These are phyloP conservation scores for Monoplex corrugatus DNA, from an alignment of 2,888 invertebrate genomes.

Conservation along the genomic window DNA sequence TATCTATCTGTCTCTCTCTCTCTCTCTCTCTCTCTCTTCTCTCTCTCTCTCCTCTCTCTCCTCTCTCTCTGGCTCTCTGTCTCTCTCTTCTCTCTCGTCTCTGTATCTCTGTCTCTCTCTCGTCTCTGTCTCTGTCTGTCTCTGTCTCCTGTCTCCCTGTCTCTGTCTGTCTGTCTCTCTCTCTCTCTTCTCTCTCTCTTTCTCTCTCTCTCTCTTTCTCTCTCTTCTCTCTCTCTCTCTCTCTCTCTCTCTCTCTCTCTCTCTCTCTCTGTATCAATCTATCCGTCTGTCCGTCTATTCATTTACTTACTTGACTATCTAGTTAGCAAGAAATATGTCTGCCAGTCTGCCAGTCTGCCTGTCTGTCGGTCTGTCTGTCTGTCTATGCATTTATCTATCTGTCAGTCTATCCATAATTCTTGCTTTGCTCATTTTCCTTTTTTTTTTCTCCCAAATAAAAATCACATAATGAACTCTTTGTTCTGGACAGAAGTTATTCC, in stretches of 20 bases:
- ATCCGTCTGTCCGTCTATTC: not conserved
- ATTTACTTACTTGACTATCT: not conserved
- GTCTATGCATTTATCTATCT: not conserved
- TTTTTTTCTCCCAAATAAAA: slow-evolving; percentile 20
- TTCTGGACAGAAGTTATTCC: too few relatives aligned
- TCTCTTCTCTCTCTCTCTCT: not conserved
- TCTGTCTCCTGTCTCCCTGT: not conserved
- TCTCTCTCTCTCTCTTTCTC: slow-evolving; percentile 16
- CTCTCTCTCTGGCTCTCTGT: not conserved
- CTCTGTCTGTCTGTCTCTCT: not conserved
- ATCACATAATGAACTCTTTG: too few relatives aligned
- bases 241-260: too few relatives aligned
- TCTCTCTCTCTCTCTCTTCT: too few relatives aligned
- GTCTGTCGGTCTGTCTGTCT: slow-evolving; percentile 19
- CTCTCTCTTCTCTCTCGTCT: not conserved
- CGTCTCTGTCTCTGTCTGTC: slow-evolving; percentile 15
- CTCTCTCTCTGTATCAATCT: not conserved
- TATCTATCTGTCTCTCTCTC: too few relatives aligned
- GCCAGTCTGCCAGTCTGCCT: not conserved
- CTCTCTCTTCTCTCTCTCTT: not conserved
- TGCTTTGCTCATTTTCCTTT: not conserved
- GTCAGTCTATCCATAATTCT: not conserved
- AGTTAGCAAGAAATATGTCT: not conserved
- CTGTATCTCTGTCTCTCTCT: not conserved
- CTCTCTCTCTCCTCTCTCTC: too few relatives aligned